These are phyloP conservation scores for Aurelia aurita DNA, from an alignment of 30 jellyfish, hydroid and myxozoan genomes.

Conservation along the genomic window DNA sequence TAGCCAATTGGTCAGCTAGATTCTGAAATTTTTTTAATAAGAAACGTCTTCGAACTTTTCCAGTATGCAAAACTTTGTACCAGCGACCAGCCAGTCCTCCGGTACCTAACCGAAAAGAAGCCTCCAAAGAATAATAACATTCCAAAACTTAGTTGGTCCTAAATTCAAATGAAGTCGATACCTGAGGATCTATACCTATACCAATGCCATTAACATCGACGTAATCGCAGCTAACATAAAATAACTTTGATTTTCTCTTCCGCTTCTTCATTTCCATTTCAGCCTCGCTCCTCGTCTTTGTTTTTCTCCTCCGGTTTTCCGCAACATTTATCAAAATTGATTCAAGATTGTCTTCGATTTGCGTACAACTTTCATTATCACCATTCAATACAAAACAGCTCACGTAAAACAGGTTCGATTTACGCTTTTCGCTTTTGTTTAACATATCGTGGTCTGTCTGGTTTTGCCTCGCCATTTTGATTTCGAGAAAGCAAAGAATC, in stretches of 20 bases:
- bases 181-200: neutral
- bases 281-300: neutral
- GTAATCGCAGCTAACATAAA: conserved; percentile 84
- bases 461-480: conserved; percentile 30
- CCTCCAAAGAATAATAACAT: no score
- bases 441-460: neutral
- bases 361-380: conserved; percentile 13
- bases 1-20: no score
- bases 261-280: conserved; percentile 2
- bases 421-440: conserved; percentile 20
- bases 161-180: neutral
- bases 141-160: neutral
- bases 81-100: no score
- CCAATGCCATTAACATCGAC: conserved; percentile 45
- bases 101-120: no score
- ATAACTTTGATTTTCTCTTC: conserved; percentile 79
- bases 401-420: conserved; percentile 63
- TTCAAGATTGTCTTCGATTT: neutral
- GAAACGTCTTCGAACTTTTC: no score
- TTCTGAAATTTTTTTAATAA: no score
- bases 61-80: no score
- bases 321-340: conserved; percentile 3
- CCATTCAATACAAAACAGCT: conserved; percentile 39
- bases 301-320: neutral
- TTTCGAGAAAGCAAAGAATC: neutral